Conservation (phyloP, 1,140 invertebrate species). For the Lepidurus packardi region DNA sequence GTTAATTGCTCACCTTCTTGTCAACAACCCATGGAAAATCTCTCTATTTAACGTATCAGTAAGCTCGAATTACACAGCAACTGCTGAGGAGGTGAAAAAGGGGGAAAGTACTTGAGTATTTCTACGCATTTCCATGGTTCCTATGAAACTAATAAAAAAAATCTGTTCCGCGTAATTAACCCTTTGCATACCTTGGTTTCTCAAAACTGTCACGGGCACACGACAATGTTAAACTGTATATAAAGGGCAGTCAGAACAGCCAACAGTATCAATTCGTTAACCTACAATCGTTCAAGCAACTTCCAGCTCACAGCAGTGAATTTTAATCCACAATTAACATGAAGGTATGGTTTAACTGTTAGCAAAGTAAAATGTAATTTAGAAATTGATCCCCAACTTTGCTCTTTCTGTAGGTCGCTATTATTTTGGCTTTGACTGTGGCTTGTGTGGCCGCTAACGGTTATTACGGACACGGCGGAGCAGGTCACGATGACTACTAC, state of each 20-base stretch:
- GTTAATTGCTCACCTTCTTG: too few species aligned
- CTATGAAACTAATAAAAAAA: not conserved
- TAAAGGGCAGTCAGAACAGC: not conserved
- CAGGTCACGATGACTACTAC: not conserved
- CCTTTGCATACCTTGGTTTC: not conserved
- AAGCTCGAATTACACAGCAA: not conserved
- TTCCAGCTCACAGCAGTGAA: not conserved
- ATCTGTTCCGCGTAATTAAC: conserved; percentile 7
- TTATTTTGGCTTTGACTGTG: not conserved
- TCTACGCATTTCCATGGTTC: not conserved
- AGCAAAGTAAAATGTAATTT: not conserved
- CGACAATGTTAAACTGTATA: not conserved
- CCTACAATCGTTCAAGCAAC: not conserved
- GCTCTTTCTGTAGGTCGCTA: not conserved
- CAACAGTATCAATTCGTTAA: not conserved
- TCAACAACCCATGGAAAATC: too few species aligned
- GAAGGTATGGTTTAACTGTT: not conserved
- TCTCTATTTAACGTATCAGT: not conserved
- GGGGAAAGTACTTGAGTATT: not conserved
- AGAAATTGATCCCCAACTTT: not conserved
- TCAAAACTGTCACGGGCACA: not conserved
- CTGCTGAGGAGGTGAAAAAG: not conserved
- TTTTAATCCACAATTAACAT: not conserved
- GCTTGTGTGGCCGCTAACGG: not conserved
- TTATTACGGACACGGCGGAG: not conserved